Conservation (phyloP, 53 echinoderm and acorn worm species). For the Echinometra lucunter region DNA sequence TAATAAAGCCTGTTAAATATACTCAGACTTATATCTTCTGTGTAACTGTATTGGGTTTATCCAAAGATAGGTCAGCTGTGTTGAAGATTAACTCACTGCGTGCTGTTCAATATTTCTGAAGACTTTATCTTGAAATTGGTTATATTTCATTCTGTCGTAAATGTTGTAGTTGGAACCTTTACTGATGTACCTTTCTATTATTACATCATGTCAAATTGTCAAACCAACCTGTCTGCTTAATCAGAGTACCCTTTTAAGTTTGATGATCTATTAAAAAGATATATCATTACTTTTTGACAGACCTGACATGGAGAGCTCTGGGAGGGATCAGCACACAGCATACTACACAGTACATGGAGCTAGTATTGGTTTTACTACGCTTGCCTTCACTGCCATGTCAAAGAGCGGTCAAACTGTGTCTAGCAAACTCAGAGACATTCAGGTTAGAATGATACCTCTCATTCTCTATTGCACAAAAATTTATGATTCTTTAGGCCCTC, state of each 20-base stretch:
- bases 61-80: background rate
- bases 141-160: background rate
- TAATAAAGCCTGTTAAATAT: background rate
- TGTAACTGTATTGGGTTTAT: background rate
- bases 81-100: background rate
- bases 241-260: background rate
- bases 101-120: background rate
- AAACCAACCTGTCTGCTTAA: too few species aligned
- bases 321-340: conserved; percentile 75
- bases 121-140: background rate
- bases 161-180: background rate
- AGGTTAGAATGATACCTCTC: conserved; percentile 59
- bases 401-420: conserved; percentile 86
- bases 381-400: conserved; percentile 86
- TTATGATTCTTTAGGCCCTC: too few species aligned
- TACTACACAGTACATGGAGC: conserved; percentile 92
- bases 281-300: background rate
- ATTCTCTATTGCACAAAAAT: too few species aligned
- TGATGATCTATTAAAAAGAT: too few species aligned
- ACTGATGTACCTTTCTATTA: background rate
- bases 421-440: conserved; percentile 86
- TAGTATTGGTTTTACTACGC: conserved; percentile 83
- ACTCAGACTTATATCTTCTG: background rate
- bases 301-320: conserved; percentile 30
- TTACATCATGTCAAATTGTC: too few species aligned